phyloP scores from a whole-genome alignment of 2,113 vertebrate species.

The Hoplias malabaricus region DNA sequence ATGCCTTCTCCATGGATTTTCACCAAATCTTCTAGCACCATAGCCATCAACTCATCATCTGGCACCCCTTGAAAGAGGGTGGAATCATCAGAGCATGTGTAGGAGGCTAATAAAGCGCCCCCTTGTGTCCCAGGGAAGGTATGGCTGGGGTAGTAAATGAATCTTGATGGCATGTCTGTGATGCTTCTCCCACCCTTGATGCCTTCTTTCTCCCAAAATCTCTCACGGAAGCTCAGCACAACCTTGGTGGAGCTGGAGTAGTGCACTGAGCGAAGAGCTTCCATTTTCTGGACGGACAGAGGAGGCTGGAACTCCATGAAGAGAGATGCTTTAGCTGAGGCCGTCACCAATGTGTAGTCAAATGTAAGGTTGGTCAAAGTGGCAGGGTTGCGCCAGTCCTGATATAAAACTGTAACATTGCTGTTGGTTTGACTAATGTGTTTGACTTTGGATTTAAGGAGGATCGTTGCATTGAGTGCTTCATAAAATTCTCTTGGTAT shows the following conservation, averaged over 20 bases:
- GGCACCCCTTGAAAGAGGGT: constrained; percentile 72
- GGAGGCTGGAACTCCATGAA: constrained; percentile 76
- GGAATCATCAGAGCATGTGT: constrained; percentile 76
- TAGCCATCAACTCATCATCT: constrained; percentile 59
- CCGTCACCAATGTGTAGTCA: constrained; percentile 72
- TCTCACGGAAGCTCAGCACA: constrained; percentile 71
- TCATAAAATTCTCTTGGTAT: constrained; percentile 60
- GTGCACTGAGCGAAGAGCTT: constrained; percentile 76
- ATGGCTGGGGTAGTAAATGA: constrained; percentile 85
- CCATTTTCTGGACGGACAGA: constrained; percentile 68
- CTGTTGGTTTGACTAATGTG: constrained; percentile 61
- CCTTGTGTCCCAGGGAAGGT: constrained; percentile 57
- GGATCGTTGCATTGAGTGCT: constrained; percentile 64
- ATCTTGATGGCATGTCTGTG: constrained; percentile 77
- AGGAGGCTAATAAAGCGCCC: constrained; percentile 79
- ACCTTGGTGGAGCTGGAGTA: constrained; percentile 78
- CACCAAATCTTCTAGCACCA: constrained; percentile 73
- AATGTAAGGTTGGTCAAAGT: constrained; percentile 55
- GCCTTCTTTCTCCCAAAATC: constrained; percentile 80
- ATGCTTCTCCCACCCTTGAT: constrained; percentile 76
- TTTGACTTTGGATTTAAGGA: constrained; percentile 69
- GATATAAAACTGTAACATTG: constrained; percentile 63
- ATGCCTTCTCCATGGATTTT: constrained; percentile 71
- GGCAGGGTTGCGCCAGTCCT: constrained; percentile 53
- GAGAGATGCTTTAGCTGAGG: constrained; percentile 76